Base-by-base conservation (phyloP, 2,113 vertebrate species). In the Aegithalos caudatus region DNA sequence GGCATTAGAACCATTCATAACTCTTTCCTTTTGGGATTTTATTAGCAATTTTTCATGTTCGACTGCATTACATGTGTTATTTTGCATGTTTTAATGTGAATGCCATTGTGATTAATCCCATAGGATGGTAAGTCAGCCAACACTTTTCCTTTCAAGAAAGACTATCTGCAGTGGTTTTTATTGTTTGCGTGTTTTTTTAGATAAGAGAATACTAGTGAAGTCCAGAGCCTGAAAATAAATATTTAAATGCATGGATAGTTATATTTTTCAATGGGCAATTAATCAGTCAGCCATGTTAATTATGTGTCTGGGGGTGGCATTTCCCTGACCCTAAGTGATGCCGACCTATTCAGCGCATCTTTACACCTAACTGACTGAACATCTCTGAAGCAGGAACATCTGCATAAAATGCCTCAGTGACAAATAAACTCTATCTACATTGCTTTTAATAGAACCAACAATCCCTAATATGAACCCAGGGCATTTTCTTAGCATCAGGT, bases 381-480 rank as follows among this genome's bases (percentile, higher is more conserved):
- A 98, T 97, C 97, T 96, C 97, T 95, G 97, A 93, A 94, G 96
- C 61, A 98, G 97, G 97, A 98, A 97, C 98, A 98, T 98, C 98
- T 98, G 97, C 97, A 98, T 97, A 98, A 98, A 98, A 98, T 97
- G 97, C 97, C 98, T 97, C 97, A 96, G 97, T 98, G 98, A 98
- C 97, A 97, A 98, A 98, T 98, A 98, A 98, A 96, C 98, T 98
- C 96, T 95, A 90, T 98, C 98, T 97, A 88, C 87, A 20, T 81
- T 97, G 97, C 98, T 98, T 98, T 98, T 98, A 98, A 98, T 98
- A 98, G 98, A 98, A 97, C 95, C 92, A 98, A 96, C 97, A 98
- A 98, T 98, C 97, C 96, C 97, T 97, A 98, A 82, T 94, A 98
- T 97, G 97, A 98, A 97, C 97, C 93, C 96, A 94, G 96, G 91